phyloP scores from a whole-genome alignment of 2,113 vertebrate genomes.

The Brienomyrus longianalis region DNA sequence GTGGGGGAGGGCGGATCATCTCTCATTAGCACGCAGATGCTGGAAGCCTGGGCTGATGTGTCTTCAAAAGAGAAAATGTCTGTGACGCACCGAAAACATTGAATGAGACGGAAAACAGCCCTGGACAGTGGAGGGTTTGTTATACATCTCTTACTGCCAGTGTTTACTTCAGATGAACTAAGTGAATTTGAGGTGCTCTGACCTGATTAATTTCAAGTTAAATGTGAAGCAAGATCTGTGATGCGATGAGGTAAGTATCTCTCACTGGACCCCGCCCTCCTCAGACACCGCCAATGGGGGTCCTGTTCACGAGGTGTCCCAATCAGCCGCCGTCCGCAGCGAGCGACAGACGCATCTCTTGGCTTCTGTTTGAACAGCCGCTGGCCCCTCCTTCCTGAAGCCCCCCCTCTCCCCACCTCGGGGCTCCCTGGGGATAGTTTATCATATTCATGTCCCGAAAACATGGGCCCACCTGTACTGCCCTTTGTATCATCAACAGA shows the following conservation, averaged over 20 bases:
- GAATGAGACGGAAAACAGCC: neutral
- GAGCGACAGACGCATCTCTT: constrained; percentile 49
- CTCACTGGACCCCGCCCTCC: neutral
- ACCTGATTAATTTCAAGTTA: neutral
- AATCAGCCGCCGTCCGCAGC: neutral
- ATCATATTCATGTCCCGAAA: constrained; percentile 54
- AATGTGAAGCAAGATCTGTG: neutral
- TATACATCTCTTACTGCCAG: neutral
- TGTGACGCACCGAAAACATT: neutral
- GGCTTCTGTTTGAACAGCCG: constrained; percentile 62
- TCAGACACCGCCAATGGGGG: neutral
- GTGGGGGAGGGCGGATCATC: neutral
- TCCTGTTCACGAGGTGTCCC: constrained; percentile 16
- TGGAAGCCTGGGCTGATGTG: neutral
- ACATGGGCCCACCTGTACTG: constrained; percentile 61
- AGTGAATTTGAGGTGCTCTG: neutral
- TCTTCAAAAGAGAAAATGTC: neutral
- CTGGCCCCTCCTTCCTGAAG: constrained; percentile 21
- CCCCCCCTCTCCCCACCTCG: neutral
- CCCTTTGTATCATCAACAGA: constrained; percentile 52
- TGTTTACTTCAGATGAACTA: neutral
- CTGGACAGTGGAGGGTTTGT: neutral
- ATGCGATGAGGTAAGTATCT: neutral
- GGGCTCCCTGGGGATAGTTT: constrained; percentile 1
- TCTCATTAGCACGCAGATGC: neutral